Evolutionary conservation across 2,888 invertebrate species (phyloP), one percentile per base, ranked within the genome.

Genomic region (Meiosimyza decipiens): DNA sequence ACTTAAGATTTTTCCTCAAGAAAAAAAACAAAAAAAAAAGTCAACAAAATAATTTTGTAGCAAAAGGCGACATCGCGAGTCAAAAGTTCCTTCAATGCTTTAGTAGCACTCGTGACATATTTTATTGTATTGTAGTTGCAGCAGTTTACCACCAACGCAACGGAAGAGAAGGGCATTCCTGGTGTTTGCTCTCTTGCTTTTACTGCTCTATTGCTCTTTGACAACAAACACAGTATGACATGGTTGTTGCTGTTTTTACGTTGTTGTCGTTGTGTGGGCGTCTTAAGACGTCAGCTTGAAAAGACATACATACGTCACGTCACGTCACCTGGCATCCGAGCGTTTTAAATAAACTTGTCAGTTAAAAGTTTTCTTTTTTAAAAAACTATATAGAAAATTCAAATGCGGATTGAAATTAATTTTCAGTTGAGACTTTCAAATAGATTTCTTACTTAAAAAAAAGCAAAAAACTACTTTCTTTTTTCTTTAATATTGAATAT

Each of bases 241-340:
- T 51, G 51, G 22, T 52, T 16, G 33, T 52, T 40, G 28, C 55
- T 22, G 28, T 60, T 60, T 12, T 63, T 16, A 18, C 16, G 16
- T 7, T 62, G 22, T 62, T 59, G 7, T 16, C 9, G 1, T 16
- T 55, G 52, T 62, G 70, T 62, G 54, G 70, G 70, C 62, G 70
- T 70, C 54, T 9, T 15, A 70, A 52, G 54, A 63, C 70, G 70
- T 70, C 70, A 52, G 63, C 70, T 22, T 12, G 18, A 11, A 33
- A 3, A 18, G 50, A 67, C 15, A 28, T n/a, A 52, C 69, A 13
- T 40, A 47, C 52, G 52, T 60, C 51, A 70, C 52, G 52, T 60
- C 51, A 70, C 54, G 22, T 54, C 40, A 6, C 40, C 40, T 40
- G 40, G 40, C 40, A 40, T 40, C 40, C 40, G 9, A 40, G 9